Evolutionary conservation across 2,113 vertebrate genomes (phyloP).

Genomic region (Perca fluviatilis): DNA sequence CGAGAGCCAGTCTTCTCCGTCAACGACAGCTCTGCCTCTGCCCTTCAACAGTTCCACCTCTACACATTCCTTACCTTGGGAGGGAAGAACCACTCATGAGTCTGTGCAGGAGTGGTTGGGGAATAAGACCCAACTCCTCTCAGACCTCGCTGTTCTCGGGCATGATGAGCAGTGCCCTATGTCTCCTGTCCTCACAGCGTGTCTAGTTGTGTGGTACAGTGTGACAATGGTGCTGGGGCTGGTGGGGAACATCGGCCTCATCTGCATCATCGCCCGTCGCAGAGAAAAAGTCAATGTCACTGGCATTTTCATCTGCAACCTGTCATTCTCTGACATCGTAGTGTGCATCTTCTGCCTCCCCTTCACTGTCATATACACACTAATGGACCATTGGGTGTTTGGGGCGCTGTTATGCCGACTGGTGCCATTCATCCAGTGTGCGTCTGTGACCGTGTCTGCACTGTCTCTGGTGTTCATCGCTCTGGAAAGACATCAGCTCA

Average conservation of each 20-base stretch:
- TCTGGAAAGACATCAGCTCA: conserved; percentile 94
- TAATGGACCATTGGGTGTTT: conserved; percentile 98
- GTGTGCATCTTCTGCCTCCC: conserved; percentile 93
- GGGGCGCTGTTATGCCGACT: conserved; percentile 91
- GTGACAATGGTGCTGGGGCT: conserved; percentile 90
- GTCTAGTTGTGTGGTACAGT: conserved; percentile 88
- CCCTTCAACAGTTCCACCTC: conserved; percentile 58
- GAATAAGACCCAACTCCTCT: conserved; percentile 66
- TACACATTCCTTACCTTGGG: conserved; percentile 40
- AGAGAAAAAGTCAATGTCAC: conserved; percentile 92
- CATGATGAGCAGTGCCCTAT: conserved; percentile 85
- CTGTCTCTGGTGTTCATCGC: conserved; percentile 94
- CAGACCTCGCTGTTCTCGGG: conserved; percentile 73
- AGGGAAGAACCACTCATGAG: conserved; percentile 29
- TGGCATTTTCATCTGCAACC: conserved; percentile 91
- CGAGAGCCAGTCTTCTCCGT: conserved; percentile 49
- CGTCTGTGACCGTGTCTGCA: conserved; percentile 92
- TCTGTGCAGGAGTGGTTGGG: conserved; percentile 43
- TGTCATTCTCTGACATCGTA: conserved; percentile 94
- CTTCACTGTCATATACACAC: conserved; percentile 89
- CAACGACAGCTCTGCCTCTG: conserved; percentile 35
- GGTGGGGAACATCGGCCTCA: conserved; percentile 91
- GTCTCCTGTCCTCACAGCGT: conserved; percentile 82
- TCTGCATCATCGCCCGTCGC: conserved; percentile 89
- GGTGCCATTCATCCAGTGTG: conserved; percentile 91